Base-by-base conservation (phyloP, 2,797 vertebrate species). In the Remorina albescens region DNA sequence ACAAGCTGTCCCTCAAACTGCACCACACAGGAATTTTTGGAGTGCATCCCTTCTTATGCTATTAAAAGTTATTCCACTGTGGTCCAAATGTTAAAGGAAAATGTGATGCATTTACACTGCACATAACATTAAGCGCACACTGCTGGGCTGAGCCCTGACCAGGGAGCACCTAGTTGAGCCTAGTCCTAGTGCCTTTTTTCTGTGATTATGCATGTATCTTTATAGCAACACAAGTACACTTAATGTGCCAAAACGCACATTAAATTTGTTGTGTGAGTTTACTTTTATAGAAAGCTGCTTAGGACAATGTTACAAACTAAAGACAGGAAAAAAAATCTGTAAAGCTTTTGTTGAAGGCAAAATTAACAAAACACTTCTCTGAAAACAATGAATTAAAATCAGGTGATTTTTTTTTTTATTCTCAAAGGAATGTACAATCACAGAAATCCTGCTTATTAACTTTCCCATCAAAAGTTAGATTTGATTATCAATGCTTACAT, bases 11-110 rank as follows among this genome's bases (percentile, higher is more conserved):
- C 56, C 78, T 88, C 87, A 89, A 86, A 86, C 78, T 83, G 78
- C 84, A 82, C 81, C 81, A 76, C 68, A 74, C 71, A 86, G 78
- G 87, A 89, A 87, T 90, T 78, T 88, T 88, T 86, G 84, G 83
- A 91, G 86, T 10, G 25, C 55, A 84, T 89, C 82, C 71, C 76
- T 58, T 82, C 54, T 37, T 63, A 41, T 55, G 64, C 59, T 84
- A 66, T 86, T 70, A 82, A 83, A 86, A 76, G 72, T 86, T 62
- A 86, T 89, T 91, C 80, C 85, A 81, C 83, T 68, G 76, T 56
- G 69, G 75, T 73, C 62, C 66, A 81, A 71, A 72, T 73, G 67
- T 66, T 80, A 70, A 30, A 65, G 80, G 76, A 90, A 88, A 84
- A 86, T 81, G 26, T 85, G 81, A 72, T 76, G 68, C 56, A 9